These are phyloP conservation scores for Crossaster papposus DNA, from an alignment of 53 echinoderm and acorn worm species.

Conservation along the genomic window DNA sequence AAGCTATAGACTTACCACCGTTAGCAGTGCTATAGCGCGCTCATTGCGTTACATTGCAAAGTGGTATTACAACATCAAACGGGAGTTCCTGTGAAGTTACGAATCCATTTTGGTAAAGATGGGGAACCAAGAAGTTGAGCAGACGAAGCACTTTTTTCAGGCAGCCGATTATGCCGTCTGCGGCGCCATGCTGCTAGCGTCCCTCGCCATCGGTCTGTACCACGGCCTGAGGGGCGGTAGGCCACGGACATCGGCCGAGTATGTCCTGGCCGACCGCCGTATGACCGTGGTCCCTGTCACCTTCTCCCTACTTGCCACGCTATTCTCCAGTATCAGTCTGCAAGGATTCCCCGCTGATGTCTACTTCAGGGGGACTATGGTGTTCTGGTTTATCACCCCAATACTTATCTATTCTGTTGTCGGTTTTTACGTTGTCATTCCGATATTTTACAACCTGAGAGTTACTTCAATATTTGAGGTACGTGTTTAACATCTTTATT, in stretches of 20 bases:
- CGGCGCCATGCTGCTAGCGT: background rate
- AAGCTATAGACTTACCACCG: no score
- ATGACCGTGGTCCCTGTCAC: conserved; percentile 15
- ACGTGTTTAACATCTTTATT: background rate
- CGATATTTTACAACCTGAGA: background rate
- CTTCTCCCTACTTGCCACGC: background rate
- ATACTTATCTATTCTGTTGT: background rate
- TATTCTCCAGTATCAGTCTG: background rate
- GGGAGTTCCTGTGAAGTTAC: background rate
- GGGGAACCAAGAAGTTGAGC: background rate
- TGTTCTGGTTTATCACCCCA: background rate
- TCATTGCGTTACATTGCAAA: no score
- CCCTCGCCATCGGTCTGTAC: background rate
- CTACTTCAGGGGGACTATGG: background rate
- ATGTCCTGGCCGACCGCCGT: background rate
- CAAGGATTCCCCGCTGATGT: conserved; percentile 1
- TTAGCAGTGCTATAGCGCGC: no score
- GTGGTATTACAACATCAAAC: no score
- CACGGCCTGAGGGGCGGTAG: conserved; percentile 4
- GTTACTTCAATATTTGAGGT: background rate
- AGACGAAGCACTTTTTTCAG: background rate
- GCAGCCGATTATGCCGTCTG: conserved; percentile 13
- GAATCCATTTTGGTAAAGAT: background rate
- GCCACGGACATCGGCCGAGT: conserved; percentile 2
- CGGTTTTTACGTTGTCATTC: background rate